Evolutionary conservation across 1,140 invertebrate species (phyloP).

Genomic region (Myzus persicae): DNA sequence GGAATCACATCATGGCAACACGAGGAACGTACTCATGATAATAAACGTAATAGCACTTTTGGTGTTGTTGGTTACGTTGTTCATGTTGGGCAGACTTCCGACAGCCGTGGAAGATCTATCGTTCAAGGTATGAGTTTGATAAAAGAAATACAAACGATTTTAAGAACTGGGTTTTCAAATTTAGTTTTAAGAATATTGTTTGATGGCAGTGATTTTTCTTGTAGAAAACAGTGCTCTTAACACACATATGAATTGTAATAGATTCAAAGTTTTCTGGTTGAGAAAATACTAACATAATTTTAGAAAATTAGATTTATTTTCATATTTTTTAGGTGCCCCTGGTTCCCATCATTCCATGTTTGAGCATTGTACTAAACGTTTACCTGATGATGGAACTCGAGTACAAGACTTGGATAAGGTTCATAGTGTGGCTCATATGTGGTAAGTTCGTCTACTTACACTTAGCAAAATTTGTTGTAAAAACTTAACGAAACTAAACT

Average conservation of each 20-base stretch:
- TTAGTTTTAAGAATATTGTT: background rate
- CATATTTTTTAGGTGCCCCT: constrained; percentile 68
- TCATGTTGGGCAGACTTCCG: constrained; percentile 32
- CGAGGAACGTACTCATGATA: background rate
- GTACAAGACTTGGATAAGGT: constrained; percentile 73
- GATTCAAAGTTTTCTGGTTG: background rate
- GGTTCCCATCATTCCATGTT: constrained; percentile 73
- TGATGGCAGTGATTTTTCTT: background rate
- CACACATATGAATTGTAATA: background rate
- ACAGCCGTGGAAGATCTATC: constrained; percentile 23
- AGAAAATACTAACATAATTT: background rate
- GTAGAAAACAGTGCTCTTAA: background rate
- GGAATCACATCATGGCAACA: background rate
- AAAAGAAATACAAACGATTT: background rate
- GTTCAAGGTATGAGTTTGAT: constrained; percentile 36
- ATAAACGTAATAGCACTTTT: constrained; percentile 25
- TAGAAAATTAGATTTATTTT: background rate
- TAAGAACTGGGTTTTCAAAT: background rate
- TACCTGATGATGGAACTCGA: constrained; percentile 75
- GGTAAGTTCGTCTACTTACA: constrained; percentile 61
- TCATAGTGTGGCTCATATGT: constrained; percentile 71
- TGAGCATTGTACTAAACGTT: constrained; percentile 75
- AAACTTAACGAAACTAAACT: no score
- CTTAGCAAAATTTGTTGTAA: background rate
- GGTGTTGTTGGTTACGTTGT: background rate